phyloP scores from a whole-genome alignment of 2,888 invertebrate genomes.

The Dolomedes plantarius region DNA sequence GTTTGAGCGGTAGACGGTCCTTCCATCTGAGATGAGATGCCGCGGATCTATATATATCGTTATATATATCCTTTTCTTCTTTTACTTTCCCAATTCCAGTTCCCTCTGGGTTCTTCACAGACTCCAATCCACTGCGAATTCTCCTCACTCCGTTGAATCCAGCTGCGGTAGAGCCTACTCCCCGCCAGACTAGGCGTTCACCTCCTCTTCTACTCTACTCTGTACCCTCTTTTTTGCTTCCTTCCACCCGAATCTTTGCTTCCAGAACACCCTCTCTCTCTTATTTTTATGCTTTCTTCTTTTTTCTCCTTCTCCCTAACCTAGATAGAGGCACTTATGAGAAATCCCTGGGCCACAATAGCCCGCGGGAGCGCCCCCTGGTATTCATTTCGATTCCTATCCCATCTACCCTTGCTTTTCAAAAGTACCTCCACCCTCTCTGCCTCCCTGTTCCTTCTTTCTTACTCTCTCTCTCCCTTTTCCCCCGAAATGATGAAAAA shows the following conservation, averaged over 20 bases:
- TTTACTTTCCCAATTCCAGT: conserved; percentile 44
- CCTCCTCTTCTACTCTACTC: not conserved
- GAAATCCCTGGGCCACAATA: conserved; percentile 67
- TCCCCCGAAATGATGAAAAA: conserved; percentile 8
- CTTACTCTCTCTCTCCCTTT: not conserved
- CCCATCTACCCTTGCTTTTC: conserved; percentile 32
- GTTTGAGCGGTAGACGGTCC: too few relatives aligned
- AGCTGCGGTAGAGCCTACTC: conserved; percentile 49
- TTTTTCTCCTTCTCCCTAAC: too few relatives aligned
- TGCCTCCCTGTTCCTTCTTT: not conserved
- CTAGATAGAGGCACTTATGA: conserved; percentile 66
- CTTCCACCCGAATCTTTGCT: too few relatives aligned
- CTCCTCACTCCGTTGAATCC: conserved; percentile 51
- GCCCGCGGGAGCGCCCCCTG: conserved; percentile 59
- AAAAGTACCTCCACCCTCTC: too few relatives aligned
- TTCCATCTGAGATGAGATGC: conserved; percentile 67
- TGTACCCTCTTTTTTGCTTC: too few relatives aligned
- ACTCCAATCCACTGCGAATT: conserved; percentile 54
- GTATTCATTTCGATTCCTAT: conserved; percentile 66
- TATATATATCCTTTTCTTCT: conserved; percentile 68
- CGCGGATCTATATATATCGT: conserved; percentile 65
- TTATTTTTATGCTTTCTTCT: conserved; percentile 18
- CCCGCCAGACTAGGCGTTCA: not conserved
- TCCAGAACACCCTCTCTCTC: not conserved
- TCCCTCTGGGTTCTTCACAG: conserved; percentile 32